Evolutionary conservation across 35 echinoderm and acorn worm species (phyloP), one percentile per base, ranked within the genome.

Genomic region (Heliocidaris tuberculata): DNA sequence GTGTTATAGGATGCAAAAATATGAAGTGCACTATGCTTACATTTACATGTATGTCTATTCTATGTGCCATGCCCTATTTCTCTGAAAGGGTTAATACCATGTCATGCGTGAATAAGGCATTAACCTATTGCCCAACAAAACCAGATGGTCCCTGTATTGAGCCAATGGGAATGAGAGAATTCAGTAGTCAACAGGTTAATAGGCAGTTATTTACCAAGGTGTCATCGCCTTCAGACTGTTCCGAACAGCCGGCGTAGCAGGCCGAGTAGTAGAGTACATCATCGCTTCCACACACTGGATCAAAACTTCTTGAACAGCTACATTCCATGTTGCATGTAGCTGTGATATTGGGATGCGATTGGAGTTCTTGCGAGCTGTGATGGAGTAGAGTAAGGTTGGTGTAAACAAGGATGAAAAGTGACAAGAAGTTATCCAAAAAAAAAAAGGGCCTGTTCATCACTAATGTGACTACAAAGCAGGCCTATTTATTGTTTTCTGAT

Each of bases 241-340:
- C 86, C 0, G 48, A 93, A 78, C 97, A 98, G 2, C 97, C 97
- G 29, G 97, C 97, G 19, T 96, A 60, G 90, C 97, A 98, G 1
- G 95, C 95, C 2, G 96, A 97, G 92, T 97, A 98, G 65, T 97
- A 98, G 95, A 97, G 95, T 16, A 97, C 94, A 30, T 96, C 93
- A 59, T 95, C 95, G 30, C 42, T 52, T n/a, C 96, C 96, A 87
- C 97, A 98, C 2, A 85, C 91, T 17, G 97, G 97, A 21, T 97
- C 95, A 87, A 95, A 98, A 4, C 92, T 71, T 10, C 93, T 86
- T 5, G 59, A 90, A 93, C 97, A 98, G 24, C n/a, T 35, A 86
- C 97, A 98, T 50, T 95, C 88, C 3, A 30, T 13, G 95, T 98
- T 98, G 48, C 97, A 98, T 15, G 31, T n/a, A 13, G 94, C 60